Base-by-base conservation (phyloP, 2,888 invertebrate species). In the Nomada fabriciana region DNA sequence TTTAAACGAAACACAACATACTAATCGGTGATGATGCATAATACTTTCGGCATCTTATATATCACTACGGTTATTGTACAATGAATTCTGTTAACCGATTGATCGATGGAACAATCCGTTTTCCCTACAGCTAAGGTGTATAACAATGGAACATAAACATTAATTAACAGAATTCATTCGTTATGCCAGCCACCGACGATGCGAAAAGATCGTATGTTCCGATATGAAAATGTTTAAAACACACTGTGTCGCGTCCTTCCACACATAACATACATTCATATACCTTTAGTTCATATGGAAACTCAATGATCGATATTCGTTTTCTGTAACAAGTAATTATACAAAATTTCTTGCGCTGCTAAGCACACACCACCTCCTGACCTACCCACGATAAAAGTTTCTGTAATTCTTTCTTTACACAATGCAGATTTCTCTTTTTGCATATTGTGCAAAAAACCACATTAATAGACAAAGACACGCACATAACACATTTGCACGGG, bases 1-100 rank as follows among this genome's bases (percentile, higher is more conserved):
- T 91, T 91, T 90, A 91, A 92, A 91, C 88, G 86, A 88, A 87
- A 89, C 87, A 84, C 85, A 88, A 68, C 83, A 78, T 78, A 80
- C 65, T 80, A 20, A 64, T 76, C 75, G 70, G 57, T 20, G 68
- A 75, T 61, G 61, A 70, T 67, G 71, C 67, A 64, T 53, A 55
- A 11, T 61, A 25, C 52, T 60, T 15, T 69, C 23, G 13, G 18
- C 4, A 70, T 52, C 18, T 36, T 10, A 7, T 36, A 36, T 61
- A 61, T 60, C 43, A 11, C n/a, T 55, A 64, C n/a, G 10, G 13
- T n/a, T 36, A 52, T n/a, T 20, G 11, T 36, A 13, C 23, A 75
- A 73, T 81, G 84, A 70, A 82, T 82, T 76, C 80, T 86, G 68
- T 79, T 81, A 76, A 76, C 50, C 47, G 57, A 72, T 64, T 59